These are phyloP conservation scores for Mycetomoellerius zeteki DNA, from an alignment of 1,140 invertebrate genomes.

Conservation along the genomic window DNA sequence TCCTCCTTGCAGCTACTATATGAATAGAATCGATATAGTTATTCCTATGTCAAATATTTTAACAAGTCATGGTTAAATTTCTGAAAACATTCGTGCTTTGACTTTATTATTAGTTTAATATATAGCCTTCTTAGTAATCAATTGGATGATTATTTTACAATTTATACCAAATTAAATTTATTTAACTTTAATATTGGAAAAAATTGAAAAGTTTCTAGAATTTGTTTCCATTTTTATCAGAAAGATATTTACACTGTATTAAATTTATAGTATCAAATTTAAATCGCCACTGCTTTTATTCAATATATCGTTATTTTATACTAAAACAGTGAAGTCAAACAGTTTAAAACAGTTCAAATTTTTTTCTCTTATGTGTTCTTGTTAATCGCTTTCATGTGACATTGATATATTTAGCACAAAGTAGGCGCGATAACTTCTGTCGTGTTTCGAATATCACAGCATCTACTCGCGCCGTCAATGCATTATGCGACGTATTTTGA, in stretches of 20 bases:
- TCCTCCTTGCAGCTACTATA: too few species aligned
- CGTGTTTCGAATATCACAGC: slow-evolving; percentile 40
- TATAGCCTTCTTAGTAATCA: not conserved
- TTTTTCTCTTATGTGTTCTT: not conserved
- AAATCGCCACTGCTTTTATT: too few species aligned
- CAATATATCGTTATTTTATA: too few species aligned
- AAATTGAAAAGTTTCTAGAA: not conserved
- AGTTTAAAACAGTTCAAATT: too few species aligned
- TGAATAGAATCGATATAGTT: not conserved
- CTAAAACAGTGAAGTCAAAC: too few species aligned
- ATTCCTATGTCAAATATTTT: slow-evolving; percentile 4
- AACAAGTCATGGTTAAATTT: slow-evolving; percentile 1
- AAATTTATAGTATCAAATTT: too few species aligned
- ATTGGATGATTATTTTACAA: not conserved
- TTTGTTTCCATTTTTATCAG: not conserved
- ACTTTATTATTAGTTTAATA: not conserved
- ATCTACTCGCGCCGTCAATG: slow-evolving; percentile 20
- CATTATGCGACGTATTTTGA: slow-evolving; percentile 39
- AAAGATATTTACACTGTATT: not conserved
- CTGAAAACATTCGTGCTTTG: not conserved
- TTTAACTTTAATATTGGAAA: not conserved
- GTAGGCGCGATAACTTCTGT: slow-evolving; percentile 37
- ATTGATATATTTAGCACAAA: slow-evolving; percentile 31
- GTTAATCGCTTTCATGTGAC: not conserved
- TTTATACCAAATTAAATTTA: not conserved